phyloP scores from a whole-genome alignment of 1,140 invertebrate species.

The Philotrypesis tridentata region DNA sequence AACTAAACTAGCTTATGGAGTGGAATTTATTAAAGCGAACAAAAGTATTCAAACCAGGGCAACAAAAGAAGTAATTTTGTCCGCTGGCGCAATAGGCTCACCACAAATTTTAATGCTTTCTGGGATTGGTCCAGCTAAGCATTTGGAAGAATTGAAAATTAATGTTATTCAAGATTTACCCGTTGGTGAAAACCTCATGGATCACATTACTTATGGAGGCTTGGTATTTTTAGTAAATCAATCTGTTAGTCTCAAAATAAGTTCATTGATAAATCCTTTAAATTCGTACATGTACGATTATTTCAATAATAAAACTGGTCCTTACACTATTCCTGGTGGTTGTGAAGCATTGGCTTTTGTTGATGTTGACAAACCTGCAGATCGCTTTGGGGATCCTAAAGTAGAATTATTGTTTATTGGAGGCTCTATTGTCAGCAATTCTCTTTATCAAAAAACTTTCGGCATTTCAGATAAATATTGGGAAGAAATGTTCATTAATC shows the following conservation, averaged over 20 bases:
- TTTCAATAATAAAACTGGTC: slow-evolving; percentile 77
- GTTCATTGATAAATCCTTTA: slow-evolving; percentile 50
- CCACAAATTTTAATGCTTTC: slow-evolving; percentile 88
- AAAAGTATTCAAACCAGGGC: slow-evolving; percentile 76
- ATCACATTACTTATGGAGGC: slow-evolving; percentile 83
- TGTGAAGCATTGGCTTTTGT: slow-evolving; percentile 87
- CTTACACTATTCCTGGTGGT: slow-evolving; percentile 85
- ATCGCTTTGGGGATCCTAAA: slow-evolving; percentile 81
- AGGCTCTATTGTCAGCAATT: slow-evolving; percentile 74
- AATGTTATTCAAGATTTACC: slow-evolving; percentile 80
- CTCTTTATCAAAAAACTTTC: slow-evolving; percentile 74
- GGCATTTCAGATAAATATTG: slow-evolving; percentile 77
- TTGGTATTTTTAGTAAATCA: slow-evolving; percentile 80
- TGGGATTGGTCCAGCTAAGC: slow-evolving; percentile 83
- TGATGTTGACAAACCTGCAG: slow-evolving; percentile 79
- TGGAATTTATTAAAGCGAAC: slow-evolving; percentile 76
- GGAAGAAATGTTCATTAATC: slow-evolving; percentile 71
- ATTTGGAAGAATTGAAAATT: slow-evolving; percentile 79
- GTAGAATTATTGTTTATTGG: slow-evolving; percentile 82
- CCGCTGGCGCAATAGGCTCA: slow-evolving; percentile 83
- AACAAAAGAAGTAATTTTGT: slow-evolving; percentile 84
- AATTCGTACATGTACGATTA: slow-evolving; percentile 70
- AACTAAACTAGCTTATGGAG: slow-evolving; percentile 78
- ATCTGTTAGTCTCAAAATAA: slow-evolving; percentile 59
- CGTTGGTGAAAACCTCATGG: slow-evolving; percentile 87